Evolutionary conservation across 2,113 vertebrate genomes (phyloP).

Genomic region (Nyctereutes procyonoides): DNA sequence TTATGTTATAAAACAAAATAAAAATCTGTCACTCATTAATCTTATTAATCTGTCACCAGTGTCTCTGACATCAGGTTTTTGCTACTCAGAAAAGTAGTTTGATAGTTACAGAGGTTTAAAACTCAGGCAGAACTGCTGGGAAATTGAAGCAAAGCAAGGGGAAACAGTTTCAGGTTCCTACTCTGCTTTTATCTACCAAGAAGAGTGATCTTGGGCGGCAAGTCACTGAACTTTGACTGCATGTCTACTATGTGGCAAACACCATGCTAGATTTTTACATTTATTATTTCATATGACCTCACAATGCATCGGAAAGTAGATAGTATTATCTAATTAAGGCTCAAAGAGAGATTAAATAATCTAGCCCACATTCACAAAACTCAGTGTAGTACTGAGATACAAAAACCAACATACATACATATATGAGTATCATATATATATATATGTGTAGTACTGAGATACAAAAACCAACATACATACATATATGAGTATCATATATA

Average conservation of each 20-base stretch:
- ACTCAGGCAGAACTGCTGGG: background rate
- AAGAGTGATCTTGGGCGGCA: background rate
- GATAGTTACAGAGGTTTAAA: conserved; percentile 27
- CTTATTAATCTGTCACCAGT: background rate
- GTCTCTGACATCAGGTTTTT: background rate
- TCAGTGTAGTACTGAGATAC: background rate
- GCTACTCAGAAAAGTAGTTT: background rate
- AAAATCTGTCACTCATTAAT: background rate
- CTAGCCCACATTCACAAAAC: conserved; percentile 15
- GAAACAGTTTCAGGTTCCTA: background rate
- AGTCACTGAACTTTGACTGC: background rate
- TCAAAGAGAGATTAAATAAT: conserved; percentile 23
- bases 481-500: background rate
- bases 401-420: background rate
- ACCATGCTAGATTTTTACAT: background rate
- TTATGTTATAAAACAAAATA: background rate
- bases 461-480: background rate
- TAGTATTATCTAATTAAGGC: background rate
- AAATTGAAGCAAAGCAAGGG: background rate
- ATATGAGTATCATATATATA: too few relatives aligned
- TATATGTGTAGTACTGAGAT: background rate
- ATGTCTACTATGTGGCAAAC: background rate
- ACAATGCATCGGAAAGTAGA: background rate
- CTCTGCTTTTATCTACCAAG: background rate
- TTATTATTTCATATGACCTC: background rate